phyloP scores from a whole-genome alignment of 2,888 invertebrate genomes.

The Eudemis profundana region DNA sequence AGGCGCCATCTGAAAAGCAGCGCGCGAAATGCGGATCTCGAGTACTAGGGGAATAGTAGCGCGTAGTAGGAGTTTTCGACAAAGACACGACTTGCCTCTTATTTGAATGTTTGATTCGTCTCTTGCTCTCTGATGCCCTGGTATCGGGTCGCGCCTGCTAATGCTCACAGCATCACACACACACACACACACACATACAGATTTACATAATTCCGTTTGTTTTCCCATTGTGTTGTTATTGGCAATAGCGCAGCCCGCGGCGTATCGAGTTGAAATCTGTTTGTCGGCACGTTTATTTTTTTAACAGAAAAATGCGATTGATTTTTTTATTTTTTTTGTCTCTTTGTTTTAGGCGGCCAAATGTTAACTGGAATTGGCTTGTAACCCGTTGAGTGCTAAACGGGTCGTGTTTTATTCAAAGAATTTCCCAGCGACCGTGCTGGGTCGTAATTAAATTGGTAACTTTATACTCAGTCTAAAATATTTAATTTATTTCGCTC shows the following conservation, averaged over 20 bases:
- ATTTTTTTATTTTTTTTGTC: background rate
- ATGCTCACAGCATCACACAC: constrained; percentile 1
- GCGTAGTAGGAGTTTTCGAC: background rate
- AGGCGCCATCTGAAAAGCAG: background rate
- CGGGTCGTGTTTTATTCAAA: background rate
- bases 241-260: background rate
- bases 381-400: background rate
- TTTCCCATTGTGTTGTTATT: constrained; percentile 16
- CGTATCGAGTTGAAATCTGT: background rate
- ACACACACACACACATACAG: background rate
- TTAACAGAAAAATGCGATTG: background rate
- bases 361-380: background rate
- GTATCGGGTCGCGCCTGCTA: background rate
- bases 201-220: constrained; percentile 20
- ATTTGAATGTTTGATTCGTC: constrained; percentile 27
- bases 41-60: constrained; percentile 15
- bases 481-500: constrained; percentile 28
- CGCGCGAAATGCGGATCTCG: constrained; percentile 11
- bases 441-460: constrained; percentile 22
- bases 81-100: constrained; percentile 24
- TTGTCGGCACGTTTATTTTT: background rate
- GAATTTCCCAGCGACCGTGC: background rate
- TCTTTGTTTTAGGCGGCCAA: background rate
- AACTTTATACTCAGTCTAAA: constrained; percentile 25
- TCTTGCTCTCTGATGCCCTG: constrained; percentile 14